Conservation (phyloP, 1,140 invertebrate species). For the Oryctes rhinoceros region DNA sequence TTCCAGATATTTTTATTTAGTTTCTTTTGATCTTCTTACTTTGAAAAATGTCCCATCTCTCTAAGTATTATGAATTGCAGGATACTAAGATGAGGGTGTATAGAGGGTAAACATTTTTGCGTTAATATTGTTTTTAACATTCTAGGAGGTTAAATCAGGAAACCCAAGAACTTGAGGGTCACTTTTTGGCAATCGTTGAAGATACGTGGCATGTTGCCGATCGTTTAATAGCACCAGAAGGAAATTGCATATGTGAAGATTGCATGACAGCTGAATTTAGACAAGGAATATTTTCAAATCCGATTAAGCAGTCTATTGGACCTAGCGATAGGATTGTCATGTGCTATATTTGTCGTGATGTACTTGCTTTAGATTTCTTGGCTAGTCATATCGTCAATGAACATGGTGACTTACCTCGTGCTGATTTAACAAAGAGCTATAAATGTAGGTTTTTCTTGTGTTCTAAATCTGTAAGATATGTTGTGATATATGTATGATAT, state of each 20-base stretch:
- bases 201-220: constrained; percentile 41
- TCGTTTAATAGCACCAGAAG: constrained; percentile 41
- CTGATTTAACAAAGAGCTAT: constrained; percentile 22
- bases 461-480: background rate
- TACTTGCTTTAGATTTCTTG: constrained; percentile 36
- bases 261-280: constrained; percentile 42
- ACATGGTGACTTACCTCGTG: constrained; percentile 36
- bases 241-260: constrained; percentile 44
- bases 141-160: constrained; percentile 29
- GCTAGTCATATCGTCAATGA: constrained; percentile 35
- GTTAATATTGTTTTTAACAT: background rate
- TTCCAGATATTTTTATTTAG: too few species aligned
- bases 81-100: too few species aligned
- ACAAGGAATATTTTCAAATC: background rate
- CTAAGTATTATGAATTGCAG: too few species aligned
- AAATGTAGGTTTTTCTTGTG: constrained; percentile 18
- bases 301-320: background rate
- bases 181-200: constrained; percentile 40
- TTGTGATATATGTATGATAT: too few species aligned
- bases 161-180: constrained; percentile 32
- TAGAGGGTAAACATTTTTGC: too few species aligned
- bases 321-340: background rate
- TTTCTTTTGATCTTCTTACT: too few species aligned
- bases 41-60: too few species aligned
- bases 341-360: constrained; percentile 43